Base-by-base conservation (phyloP, 2,113 vertebrate genomes). In the Egretta garzetta region DNA sequence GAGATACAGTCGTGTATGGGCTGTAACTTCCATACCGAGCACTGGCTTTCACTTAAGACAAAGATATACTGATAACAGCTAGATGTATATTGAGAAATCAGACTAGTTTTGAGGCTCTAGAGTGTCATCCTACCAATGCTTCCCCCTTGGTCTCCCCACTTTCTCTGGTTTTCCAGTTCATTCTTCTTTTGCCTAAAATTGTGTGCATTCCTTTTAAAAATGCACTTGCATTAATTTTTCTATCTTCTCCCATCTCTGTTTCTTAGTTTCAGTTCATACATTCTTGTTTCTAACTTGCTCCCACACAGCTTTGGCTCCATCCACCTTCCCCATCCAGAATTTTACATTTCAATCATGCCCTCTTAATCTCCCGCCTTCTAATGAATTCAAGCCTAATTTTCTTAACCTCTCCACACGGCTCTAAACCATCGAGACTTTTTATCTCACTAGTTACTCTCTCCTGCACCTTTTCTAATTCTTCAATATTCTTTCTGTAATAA, bases 301-400 rank as follows among this genome's bases (percentile, higher is more conserved):
- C 88, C 66, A 59, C 33, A 56, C 76, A 80, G 23, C 63, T 94
- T 90, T 1, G 0, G 30, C 47, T 93, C 76, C 33, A 60, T 71
- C 73, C 24, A 68, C 45, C 47, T 64, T 95, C 49, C 47, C 80
- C n/a, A 39, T 14, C 23, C 52, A 56, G 37, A 39, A 80, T 83
- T 92, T 91, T 53, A 96, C 49, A 94, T 94, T 95, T 89, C 83
- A 93, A 45, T 96, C 89, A 74, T 88, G 66, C 68, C 47, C 45
- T 70, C 52, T 62, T 75, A 74, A 94, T 94, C 92, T 93, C 67
- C 15, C 35, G 15, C 50, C 85, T 95, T 73, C 84, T 93, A 75
- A 96, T 95, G 83, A 92, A 90, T 91, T 85, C 59, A 73, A 93
- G 26, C 33, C 59, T 91, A 67, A 83, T 94, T 96, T 95, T 94